Evolutionary conservation across 2,797 vertebrate species (phyloP), one percentile per base, ranked within the genome.

Genomic region (Sebastiscus albofasciatus): DNA sequence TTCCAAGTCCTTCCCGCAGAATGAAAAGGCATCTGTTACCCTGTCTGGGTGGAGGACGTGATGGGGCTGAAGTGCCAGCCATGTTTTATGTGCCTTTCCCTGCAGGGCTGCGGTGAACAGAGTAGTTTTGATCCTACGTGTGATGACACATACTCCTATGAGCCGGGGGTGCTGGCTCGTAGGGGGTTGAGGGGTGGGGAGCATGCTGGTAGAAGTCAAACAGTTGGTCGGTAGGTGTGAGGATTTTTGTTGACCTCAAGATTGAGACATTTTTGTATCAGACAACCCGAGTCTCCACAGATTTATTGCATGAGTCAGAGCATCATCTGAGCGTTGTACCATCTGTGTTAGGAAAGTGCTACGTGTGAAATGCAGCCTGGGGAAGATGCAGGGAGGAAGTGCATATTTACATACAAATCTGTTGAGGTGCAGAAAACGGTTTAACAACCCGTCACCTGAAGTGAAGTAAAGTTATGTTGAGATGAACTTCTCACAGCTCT

Each of bases 1-100:
- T 83, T 70, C 18, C 18, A 75, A 84, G 78, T 81, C 72, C 70
- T 79, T 79, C 60, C 31, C 65, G 61, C 58, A 2, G 52, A 87
- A 90, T 88, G 69, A 87, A 87, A 92, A 92, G 67, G 64, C 77
- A 61, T 82, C 83, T 80, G 64, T 91, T 86, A 82, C 22, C 58
- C 81, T 82, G 90, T 69, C 82, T 64, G 49, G 42, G 52, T 31
- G 39, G 67, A 75, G 24, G 75, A 55, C 56, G 78, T n/a, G 67
- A 86, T 82, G 46, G 56, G 42, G 68, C 84, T 67, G 62, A 76
- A 72, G 77, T 67, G 83, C 75, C 81, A 59, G 42, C 39, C 27
- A 8, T 77, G 56, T 75, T 89, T 91, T 73, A 84, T 86, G 62
- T 79, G 67, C 56, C 69, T 68, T 69, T 75, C 68, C 67, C 79